Evolutionary conservation across 2,888 invertebrate species (phyloP).

Genomic region (Xestoiulus laeticollis): DNA sequence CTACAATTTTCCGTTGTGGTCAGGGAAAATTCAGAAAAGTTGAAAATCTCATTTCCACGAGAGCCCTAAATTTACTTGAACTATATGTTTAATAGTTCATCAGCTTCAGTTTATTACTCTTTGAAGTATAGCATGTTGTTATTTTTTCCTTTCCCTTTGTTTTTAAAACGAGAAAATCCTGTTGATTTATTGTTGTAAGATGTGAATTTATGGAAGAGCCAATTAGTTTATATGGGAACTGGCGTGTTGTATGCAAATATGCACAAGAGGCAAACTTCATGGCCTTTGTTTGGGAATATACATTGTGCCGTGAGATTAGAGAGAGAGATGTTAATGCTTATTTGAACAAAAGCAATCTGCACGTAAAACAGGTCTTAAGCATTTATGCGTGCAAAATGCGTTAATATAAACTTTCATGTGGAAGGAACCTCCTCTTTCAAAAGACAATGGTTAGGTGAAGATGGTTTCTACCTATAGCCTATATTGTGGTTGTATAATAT

Average conservation of each 20-base stretch:
- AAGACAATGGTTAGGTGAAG: constrained; percentile 16
- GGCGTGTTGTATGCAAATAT: background rate
- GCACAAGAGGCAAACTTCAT: constrained; percentile 16
- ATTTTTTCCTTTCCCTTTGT: background rate
- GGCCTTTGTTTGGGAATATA: background rate
- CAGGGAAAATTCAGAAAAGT: too few relatives aligned
- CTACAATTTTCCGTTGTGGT: too few relatives aligned
- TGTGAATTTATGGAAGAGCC: background rate
- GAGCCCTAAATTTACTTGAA: too few relatives aligned
- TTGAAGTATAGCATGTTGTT: too few relatives aligned
- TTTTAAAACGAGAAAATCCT: background rate
- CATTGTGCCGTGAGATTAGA: constrained; percentile 11
- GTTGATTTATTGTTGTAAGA: background rate
- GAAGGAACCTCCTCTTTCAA: background rate
- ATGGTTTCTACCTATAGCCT: background rate
- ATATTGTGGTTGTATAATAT: background rate
- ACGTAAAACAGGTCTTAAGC: constrained; percentile 43
- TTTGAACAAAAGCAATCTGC: constrained; percentile 43
- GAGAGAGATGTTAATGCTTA: constrained; percentile 27
- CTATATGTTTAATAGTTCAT: too few relatives aligned
- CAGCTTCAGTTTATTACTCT: too few relatives aligned
- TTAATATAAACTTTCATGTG: background rate
- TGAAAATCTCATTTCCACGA: too few relatives aligned
- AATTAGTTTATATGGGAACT: background rate
- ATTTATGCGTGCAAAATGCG: constrained; percentile 21